These are phyloP conservation scores for Hypolimnas misippus DNA, from an alignment of 2,888 invertebrate species.

Conservation along the genomic window DNA sequence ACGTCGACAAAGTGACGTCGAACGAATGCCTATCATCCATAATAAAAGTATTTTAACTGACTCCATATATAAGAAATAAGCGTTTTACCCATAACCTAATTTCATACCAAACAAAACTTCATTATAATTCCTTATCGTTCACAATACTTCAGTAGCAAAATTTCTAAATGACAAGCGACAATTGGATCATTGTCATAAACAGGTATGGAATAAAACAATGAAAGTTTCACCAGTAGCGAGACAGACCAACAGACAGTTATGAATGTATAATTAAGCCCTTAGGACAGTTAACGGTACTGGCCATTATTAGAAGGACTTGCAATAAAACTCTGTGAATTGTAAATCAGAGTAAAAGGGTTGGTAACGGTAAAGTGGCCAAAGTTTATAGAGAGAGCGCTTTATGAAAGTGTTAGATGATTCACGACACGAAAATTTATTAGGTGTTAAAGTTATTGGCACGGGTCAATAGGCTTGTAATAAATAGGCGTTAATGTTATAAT, in stretches of 20 bases:
- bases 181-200: constrained; percentile 36
- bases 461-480: constrained; percentile 16
- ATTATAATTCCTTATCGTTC: constrained; percentile 26
- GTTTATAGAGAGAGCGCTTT: constrained; percentile 47
- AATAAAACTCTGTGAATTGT: constrained; percentile 46
- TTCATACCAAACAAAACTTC: background rate
- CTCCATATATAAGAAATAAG: background rate
- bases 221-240: constrained; percentile 48
- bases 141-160: constrained; percentile 39
- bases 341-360: constrained; percentile 55
- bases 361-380: constrained; percentile 62
- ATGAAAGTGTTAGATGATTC: constrained; percentile 15
- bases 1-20: too few relatives aligned
- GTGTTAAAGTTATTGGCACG: constrained; percentile 16
- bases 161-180: constrained; percentile 32
- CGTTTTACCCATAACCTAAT: background rate
- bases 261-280: constrained; percentile 60
- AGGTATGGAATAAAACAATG: constrained; percentile 35
- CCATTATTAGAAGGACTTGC: constrained; percentile 31
- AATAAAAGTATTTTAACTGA: too few relatives aligned
- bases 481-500: too few relatives aligned
- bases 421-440: constrained; percentile 19
- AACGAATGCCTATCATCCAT: too few relatives aligned
- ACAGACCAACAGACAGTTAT: constrained; percentile 48
- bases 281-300: constrained; percentile 41